These are phyloP conservation scores for Oscheius sp. DNA, from an alignment of 2,888 invertebrate genomes.

Conservation along the genomic window DNA sequence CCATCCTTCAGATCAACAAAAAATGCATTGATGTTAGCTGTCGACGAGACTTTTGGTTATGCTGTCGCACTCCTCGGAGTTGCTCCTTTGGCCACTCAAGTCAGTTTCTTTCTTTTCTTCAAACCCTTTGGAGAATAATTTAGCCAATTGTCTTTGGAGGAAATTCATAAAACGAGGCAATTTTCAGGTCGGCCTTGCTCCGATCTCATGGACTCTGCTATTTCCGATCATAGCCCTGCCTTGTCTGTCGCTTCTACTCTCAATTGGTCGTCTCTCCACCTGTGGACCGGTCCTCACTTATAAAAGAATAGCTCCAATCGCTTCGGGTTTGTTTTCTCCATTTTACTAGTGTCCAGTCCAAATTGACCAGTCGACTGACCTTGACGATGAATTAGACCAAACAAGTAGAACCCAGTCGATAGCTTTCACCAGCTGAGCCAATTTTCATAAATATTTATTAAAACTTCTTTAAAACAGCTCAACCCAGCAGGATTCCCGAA, in stretches of 20 bases:
- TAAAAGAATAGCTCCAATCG: conserved; percentile 48
- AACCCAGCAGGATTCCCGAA: background rate
- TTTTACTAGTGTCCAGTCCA: background rate
- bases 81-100: conserved; percentile 39
- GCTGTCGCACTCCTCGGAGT: conserved; percentile 39
- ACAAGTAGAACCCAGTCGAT: background rate
- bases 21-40: conserved; percentile 19
- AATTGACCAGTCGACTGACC: background rate
- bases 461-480: background rate
- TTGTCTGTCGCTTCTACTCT: conserved; percentile 42
- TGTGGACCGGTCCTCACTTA: conserved; percentile 48
- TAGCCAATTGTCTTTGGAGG: too few species aligned
- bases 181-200: conserved; percentile 20
- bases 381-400: background rate
- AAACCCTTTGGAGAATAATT: too few species aligned
- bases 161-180: too few species aligned
- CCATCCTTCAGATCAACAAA: background rate
- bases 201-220: conserved; percentile 44
- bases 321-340: conserved; percentile 44
- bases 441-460: too few species aligned
- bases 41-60: conserved; percentile 43
- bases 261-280: conserved; percentile 44
- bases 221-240: conserved; percentile 54
- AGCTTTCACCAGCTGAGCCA: background rate
- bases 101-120: conserved; percentile 16